Evolutionary conservation across 2,113 vertebrate species (phyloP), one percentile per base, ranked within the genome.

Genomic region (Microtus ochrogaster): DNA sequence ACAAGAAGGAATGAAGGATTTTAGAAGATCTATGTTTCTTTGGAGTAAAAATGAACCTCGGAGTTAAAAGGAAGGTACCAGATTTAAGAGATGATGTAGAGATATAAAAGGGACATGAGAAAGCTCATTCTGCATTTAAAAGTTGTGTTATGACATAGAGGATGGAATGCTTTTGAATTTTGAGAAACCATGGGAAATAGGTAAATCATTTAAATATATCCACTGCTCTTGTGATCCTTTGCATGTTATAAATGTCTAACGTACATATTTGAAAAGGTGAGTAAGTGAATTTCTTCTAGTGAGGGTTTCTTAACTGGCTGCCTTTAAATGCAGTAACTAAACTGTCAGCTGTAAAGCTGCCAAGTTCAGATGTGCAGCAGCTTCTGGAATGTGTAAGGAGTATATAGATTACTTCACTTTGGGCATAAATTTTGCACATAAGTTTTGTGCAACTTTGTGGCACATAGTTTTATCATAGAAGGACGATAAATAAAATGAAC

Each of bases 401-500:
- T 36, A 30, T 39, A 44, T 30, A 87, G n/a, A 70, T 7, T 12
- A 36, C n/a, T 24, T 17, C 6, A 10, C n/a, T 24, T 58, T 8
- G 12, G 9, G 55, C n/a, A 17, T 63, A 41, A 22, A 63, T 8
- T 41, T 83, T 83, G 58, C 22, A 30, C 3, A 0, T 30, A 63
- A 61, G n/a, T 5, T 61, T 47, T 41, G 26, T 63, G 24, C 58
- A 8, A 19, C 44, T 81, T 68, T 17, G 16, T 58, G 81, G 21
- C 8, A n/a, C 41, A 52, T 68, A 74, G 66, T 77, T 89, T 95
- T 36, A 79, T 16, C 44, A 26, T 30, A n/a, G 26, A 70, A 70
- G 58, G 28, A 93, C 93, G 58, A 97, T 87, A 89, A 39, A 52
- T 21, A 44, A 19, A 81, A 87, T 44, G 44, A 93, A 68, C 81